Base-by-base conservation (phyloP, 2,888 invertebrate genomes). In the Psylliodes chrysocephalus region DNA sequence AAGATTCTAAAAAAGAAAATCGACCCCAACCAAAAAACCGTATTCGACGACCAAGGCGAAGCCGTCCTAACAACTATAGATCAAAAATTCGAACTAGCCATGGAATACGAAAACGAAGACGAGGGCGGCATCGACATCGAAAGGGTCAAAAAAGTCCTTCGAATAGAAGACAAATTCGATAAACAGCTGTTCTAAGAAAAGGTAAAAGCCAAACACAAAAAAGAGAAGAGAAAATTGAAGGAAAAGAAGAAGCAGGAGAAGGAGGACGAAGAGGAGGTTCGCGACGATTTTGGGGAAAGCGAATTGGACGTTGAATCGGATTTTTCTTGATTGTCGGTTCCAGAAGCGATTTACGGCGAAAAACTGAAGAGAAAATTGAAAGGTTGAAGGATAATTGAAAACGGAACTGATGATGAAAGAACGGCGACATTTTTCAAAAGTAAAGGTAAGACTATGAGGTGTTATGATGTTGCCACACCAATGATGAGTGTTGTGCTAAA, bases 31-130 rank as follows among this genome's bases (percentile, higher is more conserved):
- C 92, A 90, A 57, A 94, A 91, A 81, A 88, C 91, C 0, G 85
- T 88, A 44, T 98, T 96, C 79, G 90, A 94, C 76, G 96, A 97
- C 14, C 93, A 94, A 38, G 97, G 96, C 60, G 86, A 92, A 76
- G 88, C 86, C 64, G 82, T 92, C 52, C 49, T 46, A 22, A 79
- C 86, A 8, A 86, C 87, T 52, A 90, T 87, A 79, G 87, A 89
- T 72, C 87, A 91, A 68, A 87, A 89, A 76, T 91, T 92, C 0
- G 89, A 90, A 60, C 75, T 91, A 57, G 92, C 89, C 0, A 88
- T 86, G 76, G 85, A 88, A 71, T 91, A 91, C 77, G 87, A 89
- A 68, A 86, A 86, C 73, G 89, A 89, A 76, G 85, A 89, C 75
- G 85, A 87, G 10, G 90, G 91, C 60, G 95, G 95, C 33, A 92